These are phyloP conservation scores for Cynopterus sphinx DNA, from an alignment of 2,797 vertebrate genomes.

Conservation along the genomic window DNA sequence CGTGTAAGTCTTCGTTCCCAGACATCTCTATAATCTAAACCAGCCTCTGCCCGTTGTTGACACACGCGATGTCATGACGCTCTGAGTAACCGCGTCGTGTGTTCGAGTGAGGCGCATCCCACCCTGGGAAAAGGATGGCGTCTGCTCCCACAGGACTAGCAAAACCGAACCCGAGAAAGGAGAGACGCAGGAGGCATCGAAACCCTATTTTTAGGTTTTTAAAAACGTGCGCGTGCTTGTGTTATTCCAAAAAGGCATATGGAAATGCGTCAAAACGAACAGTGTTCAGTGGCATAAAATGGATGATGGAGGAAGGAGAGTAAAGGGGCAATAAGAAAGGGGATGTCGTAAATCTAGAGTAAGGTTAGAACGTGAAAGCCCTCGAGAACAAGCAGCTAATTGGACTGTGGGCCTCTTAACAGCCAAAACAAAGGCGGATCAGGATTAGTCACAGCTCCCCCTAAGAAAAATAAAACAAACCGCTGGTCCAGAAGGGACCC, in stretches of 20 bases:
- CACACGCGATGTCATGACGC: neutral
- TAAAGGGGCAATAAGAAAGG: neutral
- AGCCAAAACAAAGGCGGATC: conserved; percentile 39
- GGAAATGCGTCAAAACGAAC: neutral
- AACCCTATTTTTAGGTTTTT: neutral
- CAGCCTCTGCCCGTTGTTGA: neutral
- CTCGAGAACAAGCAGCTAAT: neutral
- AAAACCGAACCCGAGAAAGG: neutral
- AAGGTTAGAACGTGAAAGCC: neutral
- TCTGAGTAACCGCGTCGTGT: neutral
- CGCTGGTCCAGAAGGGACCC: neutral
- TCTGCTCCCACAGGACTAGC: neutral
- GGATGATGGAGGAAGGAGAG: neutral
- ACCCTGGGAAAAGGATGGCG: neutral
- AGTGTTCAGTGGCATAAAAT: neutral
- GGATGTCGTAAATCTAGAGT: neutral
- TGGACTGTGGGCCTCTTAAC: conserved; percentile 25
- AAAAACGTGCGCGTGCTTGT: neutral
- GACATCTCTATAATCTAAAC: neutral
- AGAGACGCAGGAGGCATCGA: neutral
- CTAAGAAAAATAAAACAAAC: conserved; percentile 50
- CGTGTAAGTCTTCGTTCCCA: neutral
- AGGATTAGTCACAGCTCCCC: conserved; percentile 33
- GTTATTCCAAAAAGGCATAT: neutral
- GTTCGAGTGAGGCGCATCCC: neutral